Evolutionary conservation across 2,113 vertebrate genomes (phyloP).

Genomic region (Campylorhamphus procurvoides): DNA sequence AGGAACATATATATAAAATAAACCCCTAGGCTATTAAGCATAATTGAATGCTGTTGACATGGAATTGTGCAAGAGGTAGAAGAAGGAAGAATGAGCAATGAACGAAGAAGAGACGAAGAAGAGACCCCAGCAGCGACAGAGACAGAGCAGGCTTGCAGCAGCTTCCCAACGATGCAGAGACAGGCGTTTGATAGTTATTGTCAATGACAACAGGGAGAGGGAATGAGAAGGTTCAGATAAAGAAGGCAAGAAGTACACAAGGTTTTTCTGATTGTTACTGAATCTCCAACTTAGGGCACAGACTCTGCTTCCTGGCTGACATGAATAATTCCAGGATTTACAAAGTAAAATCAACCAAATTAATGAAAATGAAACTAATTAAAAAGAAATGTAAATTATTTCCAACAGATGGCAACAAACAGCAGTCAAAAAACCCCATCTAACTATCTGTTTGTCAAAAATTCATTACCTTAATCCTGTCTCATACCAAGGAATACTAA

Average conservation of each 20-base stretch:
- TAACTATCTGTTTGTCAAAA: background rate
- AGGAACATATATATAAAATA: background rate
- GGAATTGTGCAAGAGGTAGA: background rate
- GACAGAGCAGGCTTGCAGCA: background rate
- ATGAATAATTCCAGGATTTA: background rate
- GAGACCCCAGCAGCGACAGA: background rate
- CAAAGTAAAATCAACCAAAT: background rate
- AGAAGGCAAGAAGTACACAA: background rate
- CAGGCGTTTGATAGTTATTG: fast-evolving
- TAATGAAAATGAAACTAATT: background rate
- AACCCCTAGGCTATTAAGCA: background rate
- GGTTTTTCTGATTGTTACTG: background rate
- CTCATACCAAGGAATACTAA: background rate
- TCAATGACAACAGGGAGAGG: background rate
- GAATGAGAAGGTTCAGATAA: background rate
- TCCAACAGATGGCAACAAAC: background rate
- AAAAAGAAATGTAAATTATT: background rate
- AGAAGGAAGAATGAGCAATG: background rate
- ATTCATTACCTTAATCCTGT: background rate
- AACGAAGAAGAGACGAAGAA: background rate
- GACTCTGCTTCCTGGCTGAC: background rate
- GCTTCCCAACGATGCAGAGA: background rate
- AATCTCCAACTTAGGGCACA: background rate
- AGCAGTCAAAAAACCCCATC: background rate
- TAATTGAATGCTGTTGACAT: background rate